Evolutionary conservation across 2,113 vertebrate genomes (phyloP), one percentile per base, ranked within the genome.

Genomic region (Salvelinus namaycush): DNA sequence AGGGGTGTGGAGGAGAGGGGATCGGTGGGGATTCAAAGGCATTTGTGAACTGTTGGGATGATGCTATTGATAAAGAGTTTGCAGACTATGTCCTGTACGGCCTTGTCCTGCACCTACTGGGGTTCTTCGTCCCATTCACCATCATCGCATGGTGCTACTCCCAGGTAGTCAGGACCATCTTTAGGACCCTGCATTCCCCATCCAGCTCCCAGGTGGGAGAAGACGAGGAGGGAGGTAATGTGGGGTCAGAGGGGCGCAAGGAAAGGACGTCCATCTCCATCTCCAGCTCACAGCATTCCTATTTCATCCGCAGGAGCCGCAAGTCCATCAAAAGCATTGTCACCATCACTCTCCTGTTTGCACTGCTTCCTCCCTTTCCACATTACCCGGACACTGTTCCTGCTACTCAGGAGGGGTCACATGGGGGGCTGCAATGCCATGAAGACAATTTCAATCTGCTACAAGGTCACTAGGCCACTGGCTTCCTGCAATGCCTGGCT

Each of bases 101-200:
- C 31, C 89, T 95, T 22, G 88, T 93, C 2, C 92, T 95, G 12
- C 94, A 95, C 74, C 83, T 93, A 31, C 68, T 94, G 31, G 93
- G 94, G 5, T 95, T 95, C 83, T 95, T 95, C 18, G 64, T 94
- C 62, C 94, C 94, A 16, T 95, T 95, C 18, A 89, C 89, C 73
- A 89, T 95, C 78, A 95, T 94, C 20, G 94, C 93, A 72, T 95
- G 93, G 93, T 95, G 93, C 76, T 95, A 95, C 87, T 95, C 94
- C 0, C 90, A 87, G 26, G 94, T 95, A 51, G 94, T 94, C 24
- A 81, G 90, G 62, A 95, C 94, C 0, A 94, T 95, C 72, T 92
- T 94, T 67, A 91, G 81, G 81, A 93, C 92, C 31, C 78, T 95
- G 62, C 86, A 90, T 27, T 89, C 91, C 13, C 89, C 92, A 5